Base-by-base conservation (phyloP, 2,888 invertebrate genomes). In the Holacanthella duospinosa region DNA sequence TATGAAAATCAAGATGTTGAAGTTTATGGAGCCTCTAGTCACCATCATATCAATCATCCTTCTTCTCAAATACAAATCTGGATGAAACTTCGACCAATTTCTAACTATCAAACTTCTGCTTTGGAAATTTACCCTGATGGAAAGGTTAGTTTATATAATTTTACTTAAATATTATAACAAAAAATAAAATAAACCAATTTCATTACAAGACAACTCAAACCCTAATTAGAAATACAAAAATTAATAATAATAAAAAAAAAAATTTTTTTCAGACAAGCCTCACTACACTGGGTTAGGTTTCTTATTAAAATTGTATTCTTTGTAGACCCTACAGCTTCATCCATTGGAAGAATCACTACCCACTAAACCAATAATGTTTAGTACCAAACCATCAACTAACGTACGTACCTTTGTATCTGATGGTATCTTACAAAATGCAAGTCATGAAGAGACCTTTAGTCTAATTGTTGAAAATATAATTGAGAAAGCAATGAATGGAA, bases 401-500 rank as follows among this genome's bases (percentile, higher is more conserved):
- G 19, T 21, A 4, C 12, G 48, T 43, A 28, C 54, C 3, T 66
- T 61, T 36, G 24, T 29, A 3, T 64, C 65, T 19, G 66, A 69
- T 61, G 69, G 69, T 1, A 67, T 67, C 28, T 63, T 66, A 2
- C 55, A 62, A 16, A 64, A 65, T 29, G 27, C 59, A 1, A 64
- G 64, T 56, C 71, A 70, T 21, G 70, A 70, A n/a, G 69, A 69
- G 16, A 66, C 66, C 0, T 71, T 65, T 27, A 43, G 61, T 1
- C 16, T 44, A 12, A 57, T 65, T 12, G 66, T 65, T 1, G 43
- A 60, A 1, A 69, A 71, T 44, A 36, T 72, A 1, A 64, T 72
- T 2, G 65, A 65, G 9, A 71, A 68, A 25, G 72, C 69, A 0
- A 66, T 72, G 66, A 57, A 65, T 12, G 71, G 71, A 1, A 43